These are phyloP conservation scores for Clarias platycephalus DNA, from an alignment of 2,797 vertebrate genomes.

Conservation along the genomic window DNA sequence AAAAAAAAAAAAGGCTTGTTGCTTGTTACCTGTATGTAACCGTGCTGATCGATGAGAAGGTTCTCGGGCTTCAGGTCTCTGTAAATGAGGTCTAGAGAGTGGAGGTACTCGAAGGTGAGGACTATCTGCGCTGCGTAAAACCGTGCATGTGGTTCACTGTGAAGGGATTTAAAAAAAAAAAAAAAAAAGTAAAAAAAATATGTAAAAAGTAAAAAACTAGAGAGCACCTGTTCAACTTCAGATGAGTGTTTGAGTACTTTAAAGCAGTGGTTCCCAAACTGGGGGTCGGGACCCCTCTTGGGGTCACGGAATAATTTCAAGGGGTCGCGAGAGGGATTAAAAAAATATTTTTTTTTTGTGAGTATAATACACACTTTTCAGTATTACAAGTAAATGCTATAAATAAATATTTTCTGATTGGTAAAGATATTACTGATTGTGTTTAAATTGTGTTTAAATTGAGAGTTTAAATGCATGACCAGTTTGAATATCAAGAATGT, in stretches of 20 bases:
- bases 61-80: conserved; percentile 99
- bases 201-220: background rate
- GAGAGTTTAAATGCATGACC: background rate
- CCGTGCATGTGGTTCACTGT: conserved; percentile 95
- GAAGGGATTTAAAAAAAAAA: background rate
- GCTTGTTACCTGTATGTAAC: conserved; percentile 92
- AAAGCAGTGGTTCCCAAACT: too few species aligned
- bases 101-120: conserved; percentile 99
- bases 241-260: too few species aligned
- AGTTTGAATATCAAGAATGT: background rate
- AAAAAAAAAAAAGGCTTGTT: background rate
- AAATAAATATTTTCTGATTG: too few species aligned
- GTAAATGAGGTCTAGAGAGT: conserved; percentile 99
- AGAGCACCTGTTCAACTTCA: background rate
- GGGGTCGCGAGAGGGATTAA: too few species aligned
- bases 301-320: too few species aligned
- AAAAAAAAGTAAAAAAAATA: background rate
- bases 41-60: conserved; percentile 98
- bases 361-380: too few species aligned
- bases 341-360: too few species aligned
- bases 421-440: too few species aligned
- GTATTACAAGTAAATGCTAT: too few species aligned
- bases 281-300: too few species aligned
- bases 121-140: conserved; percentile 99
- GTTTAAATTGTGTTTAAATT: too few species aligned